These are phyloP conservation scores for Dascyllus trimaculatus DNA, from an alignment of 2,113 vertebrate species.

Conservation along the genomic window DNA sequence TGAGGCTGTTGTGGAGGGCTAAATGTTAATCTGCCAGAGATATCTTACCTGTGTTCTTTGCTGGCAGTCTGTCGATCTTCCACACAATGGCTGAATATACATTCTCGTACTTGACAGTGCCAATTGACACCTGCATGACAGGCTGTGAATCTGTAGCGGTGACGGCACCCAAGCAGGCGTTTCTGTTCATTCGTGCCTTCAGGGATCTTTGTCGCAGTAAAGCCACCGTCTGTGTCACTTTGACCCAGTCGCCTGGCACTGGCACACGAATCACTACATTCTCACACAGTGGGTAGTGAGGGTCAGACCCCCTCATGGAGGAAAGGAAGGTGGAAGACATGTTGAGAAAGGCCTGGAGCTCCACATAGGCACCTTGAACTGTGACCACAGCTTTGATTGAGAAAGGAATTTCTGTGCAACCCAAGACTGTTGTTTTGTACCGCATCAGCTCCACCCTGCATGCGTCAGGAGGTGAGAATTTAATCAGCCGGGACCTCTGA, in stretches of 20 bases:
- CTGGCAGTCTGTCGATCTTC: constrained; percentile 96
- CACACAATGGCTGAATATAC: constrained; percentile 94
- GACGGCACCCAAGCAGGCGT: constrained; percentile 89
- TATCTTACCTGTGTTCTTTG: constrained; percentile 93
- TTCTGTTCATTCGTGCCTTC: constrained; percentile 95
- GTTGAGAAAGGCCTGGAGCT: constrained; percentile 95
- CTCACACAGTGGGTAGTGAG: constrained; percentile 86
- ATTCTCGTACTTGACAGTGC: constrained; percentile 95
- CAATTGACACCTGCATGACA: constrained; percentile 92
- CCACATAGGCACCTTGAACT: constrained; percentile 94
- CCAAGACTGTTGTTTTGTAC: constrained; percentile 85
- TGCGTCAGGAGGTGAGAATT: constrained; percentile 90
- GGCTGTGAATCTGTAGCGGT: constrained; percentile 88
- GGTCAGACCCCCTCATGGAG: constrained; percentile 49
- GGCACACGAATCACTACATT: constrained; percentile 92
- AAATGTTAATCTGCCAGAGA: constrained; percentile 2
- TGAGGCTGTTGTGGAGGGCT: not conserved
- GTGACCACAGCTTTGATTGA: constrained; percentile 90
- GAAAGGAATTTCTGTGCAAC: constrained; percentile 89
- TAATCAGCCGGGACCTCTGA: constrained; percentile 86
- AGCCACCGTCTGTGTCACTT: constrained; percentile 91
- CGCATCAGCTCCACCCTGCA: constrained; percentile 94
- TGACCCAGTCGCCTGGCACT: constrained; percentile 92
- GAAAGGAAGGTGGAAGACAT: constrained; percentile 81
- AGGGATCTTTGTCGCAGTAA: constrained; percentile 94